Evolutionary conservation across 2,113 vertebrate species (phyloP), one percentile per base, ranked within the genome.

Genomic region (Brachionichthys hirsutus): DNA sequence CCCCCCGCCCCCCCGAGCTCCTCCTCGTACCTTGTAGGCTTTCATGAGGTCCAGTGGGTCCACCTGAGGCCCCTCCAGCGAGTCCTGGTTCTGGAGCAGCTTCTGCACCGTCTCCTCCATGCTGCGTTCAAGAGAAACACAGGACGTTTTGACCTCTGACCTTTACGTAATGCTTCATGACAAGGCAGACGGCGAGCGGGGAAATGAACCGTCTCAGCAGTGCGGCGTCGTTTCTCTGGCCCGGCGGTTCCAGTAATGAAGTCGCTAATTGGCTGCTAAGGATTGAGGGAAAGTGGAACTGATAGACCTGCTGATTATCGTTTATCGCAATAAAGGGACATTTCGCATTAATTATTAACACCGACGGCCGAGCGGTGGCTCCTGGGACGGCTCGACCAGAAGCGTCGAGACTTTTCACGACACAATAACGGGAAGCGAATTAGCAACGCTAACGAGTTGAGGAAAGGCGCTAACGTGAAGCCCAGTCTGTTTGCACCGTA

Each of bases 81-180:
- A 73, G 80, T 92, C 94, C 89, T 94, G 93, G 85, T 82, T 93
- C 88, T 96, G 93, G 7, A 96, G 81, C 44, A 95, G 85, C 55
- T 90, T 93, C 69, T 89, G 88, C 69, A 95, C 94, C 8, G 93
- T 95, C 89, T 95, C 94, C 89, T 95, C 94, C 94, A 96, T 96
- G 87, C 94, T 96, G 83, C 18, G 54, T 46, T 69, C 12, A 50
- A 55, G 11, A 38, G 58, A 11, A 77, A 20, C 60, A 48, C 17
- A 55, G 2, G 14, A 9, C 24, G 8, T 30, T 30, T 2, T 6
- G 24, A 30, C 8, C 24, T 4, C 24, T 30, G 24, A 30, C 24
- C 24, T 4, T 6, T 30, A 30, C 24, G 24, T 30, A 30, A 30
- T 30, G 3, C 24, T 30, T 30, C 8, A 6, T 30, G 24, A 30